Conservation (phyloP, 2,888 invertebrate genomes). For the Hypomecis punctinalis region DNA sequence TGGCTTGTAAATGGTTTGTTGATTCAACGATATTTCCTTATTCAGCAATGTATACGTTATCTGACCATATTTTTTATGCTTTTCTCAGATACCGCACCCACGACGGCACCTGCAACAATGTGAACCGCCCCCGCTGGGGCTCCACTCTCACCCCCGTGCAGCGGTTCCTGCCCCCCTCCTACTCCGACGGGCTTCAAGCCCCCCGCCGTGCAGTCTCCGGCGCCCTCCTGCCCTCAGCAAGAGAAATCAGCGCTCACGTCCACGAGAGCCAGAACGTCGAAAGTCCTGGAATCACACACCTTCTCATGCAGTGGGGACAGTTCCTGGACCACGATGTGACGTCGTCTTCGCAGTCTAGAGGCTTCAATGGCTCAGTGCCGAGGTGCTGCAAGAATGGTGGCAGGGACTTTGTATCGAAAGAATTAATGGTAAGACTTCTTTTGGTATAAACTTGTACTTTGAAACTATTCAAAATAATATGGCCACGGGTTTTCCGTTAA, state of each 20-base stretch:
- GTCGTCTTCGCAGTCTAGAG: slow-evolving; percentile 90
- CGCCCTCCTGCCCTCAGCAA: slow-evolving; percentile 88
- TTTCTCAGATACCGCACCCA: slow-evolving; percentile 89
- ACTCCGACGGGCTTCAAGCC: slow-evolving; percentile 90
- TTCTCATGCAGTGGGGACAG: slow-evolving; percentile 97
- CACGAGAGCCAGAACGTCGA: slow-evolving; percentile 87
- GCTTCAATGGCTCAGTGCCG: slow-evolving; percentile 92
- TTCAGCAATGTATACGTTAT: too few relatives aligned
- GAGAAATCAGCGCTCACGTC: slow-evolving; percentile 88
- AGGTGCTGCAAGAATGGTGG: slow-evolving; percentile 89
- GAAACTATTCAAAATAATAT: too few relatives aligned
- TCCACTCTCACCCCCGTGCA: slow-evolving; percentile 93
- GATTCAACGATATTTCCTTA: too few relatives aligned
- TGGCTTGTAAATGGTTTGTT: too few relatives aligned
- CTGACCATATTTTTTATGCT: too few relatives aligned
- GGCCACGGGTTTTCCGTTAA: too few relatives aligned
- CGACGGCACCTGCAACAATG: slow-evolving; percentile 96
- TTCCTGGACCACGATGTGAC: slow-evolving; percentile 95
- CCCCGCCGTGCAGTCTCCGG: slow-evolving; percentile 86
- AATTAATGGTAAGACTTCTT: slow-evolving; percentile 82
- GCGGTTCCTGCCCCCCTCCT: slow-evolving; percentile 91
- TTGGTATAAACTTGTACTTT: slow-evolving; percentile 34
- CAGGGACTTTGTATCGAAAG: slow-evolving; percentile 84
- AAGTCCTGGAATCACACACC: slow-evolving; percentile 88
- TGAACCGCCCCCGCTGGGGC: slow-evolving; percentile 90